phyloP scores from a whole-genome alignment of 2,113 vertebrate species.

The Petaurus breviceps region DNA sequence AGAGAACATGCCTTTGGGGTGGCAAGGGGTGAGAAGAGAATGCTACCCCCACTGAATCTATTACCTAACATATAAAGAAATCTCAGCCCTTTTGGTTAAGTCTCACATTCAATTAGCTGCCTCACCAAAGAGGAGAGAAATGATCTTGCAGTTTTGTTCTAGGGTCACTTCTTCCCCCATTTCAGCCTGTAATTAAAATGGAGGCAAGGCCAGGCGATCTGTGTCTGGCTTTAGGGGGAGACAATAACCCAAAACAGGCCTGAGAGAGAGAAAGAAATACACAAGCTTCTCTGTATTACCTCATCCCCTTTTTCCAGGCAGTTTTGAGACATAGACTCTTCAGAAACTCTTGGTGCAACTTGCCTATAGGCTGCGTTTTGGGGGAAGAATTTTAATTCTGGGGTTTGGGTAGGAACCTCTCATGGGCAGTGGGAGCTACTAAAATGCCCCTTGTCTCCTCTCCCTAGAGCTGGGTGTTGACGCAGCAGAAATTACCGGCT shows the following conservation, averaged over 20 bases:
- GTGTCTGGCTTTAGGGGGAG: slow-evolving; percentile 86
- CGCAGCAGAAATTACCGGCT: slow-evolving; percentile 96
- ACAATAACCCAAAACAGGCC: slow-evolving; percentile 85
- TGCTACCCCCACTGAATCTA: slow-evolving; percentile 49
- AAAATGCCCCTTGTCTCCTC: slow-evolving; percentile 85
- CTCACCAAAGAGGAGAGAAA: background rate
- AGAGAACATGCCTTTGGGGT: background rate
- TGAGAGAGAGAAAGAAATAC: slow-evolving; percentile 65
- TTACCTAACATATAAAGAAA: slow-evolving; percentile 63
- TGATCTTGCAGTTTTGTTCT: background rate
- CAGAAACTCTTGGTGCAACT: slow-evolving; percentile 82
- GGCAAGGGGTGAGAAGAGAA: background rate
- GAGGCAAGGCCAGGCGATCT: slow-evolving; percentile 88
- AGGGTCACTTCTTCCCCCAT: slow-evolving; percentile 76
- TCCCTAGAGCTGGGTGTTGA: slow-evolving; percentile 92
- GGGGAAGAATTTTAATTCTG: slow-evolving; percentile 66
- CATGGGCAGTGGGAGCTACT: slow-evolving; percentile 76
- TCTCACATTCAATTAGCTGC: background rate
- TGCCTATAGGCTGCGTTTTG: slow-evolving; percentile 79
- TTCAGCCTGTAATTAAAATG: slow-evolving; percentile 88
- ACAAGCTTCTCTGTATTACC: slow-evolving; percentile 81
- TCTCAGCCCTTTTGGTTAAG: slow-evolving; percentile 76
- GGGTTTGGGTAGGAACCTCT: slow-evolving; percentile 70
- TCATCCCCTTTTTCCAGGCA: slow-evolving; percentile 82
- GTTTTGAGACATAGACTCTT: slow-evolving; percentile 77